Conservation (phyloP, 2,888 invertebrate genomes). For the Saturnia pavonia region DNA sequence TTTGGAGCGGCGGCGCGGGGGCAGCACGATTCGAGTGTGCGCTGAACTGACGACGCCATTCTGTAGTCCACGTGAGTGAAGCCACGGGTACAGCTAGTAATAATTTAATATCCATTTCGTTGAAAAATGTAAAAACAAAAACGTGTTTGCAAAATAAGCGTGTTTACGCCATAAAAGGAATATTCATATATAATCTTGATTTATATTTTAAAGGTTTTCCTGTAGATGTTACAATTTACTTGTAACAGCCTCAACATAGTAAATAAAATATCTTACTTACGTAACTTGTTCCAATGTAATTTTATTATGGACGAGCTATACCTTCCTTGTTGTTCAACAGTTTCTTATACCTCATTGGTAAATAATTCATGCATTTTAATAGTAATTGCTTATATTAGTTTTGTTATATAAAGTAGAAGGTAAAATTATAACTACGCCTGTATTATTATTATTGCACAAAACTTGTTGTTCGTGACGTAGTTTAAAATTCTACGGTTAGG, state of each 20-base stretch:
- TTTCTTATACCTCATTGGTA: neutral
- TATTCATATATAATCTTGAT: neutral
- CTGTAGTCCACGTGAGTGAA: no score
- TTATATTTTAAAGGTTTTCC: neutral
- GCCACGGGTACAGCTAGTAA: no score
- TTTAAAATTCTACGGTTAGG: no score
- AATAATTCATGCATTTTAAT: neutral
- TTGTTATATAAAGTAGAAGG: neutral
- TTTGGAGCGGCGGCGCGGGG: no score
- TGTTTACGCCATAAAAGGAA: neutral
- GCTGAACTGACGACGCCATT: no score
- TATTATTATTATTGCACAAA: neutral
- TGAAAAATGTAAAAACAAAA: neutral
- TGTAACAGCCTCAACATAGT: neutral
- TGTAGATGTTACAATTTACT: neutral
- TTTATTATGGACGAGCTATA: neutral
- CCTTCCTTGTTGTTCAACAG: neutral
- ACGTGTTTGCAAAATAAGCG: neutral
- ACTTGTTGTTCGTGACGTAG: no score
- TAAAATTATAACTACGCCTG: no score
- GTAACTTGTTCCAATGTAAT: neutral
- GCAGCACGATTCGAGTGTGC: no score
- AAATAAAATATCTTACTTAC: neutral
- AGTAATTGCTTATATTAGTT: neutral
- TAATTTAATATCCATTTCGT: neutral